A percentile compares a stretch with the other conserved stretches of the same genome.
Evolutionary conservation across 1,140 invertebrate genomes (phyloP).

Genomic region (Oppia nitens): DNA sequence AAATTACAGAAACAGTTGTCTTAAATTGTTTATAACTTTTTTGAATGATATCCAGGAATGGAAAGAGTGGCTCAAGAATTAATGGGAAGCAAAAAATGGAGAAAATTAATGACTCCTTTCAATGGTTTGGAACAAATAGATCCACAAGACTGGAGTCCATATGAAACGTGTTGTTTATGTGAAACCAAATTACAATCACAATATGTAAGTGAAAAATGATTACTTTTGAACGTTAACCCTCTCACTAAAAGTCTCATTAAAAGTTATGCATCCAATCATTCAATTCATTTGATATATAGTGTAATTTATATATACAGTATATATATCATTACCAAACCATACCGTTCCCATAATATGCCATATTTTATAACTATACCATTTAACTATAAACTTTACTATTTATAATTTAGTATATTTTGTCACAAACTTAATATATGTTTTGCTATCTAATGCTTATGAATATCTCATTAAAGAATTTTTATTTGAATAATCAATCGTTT

Average conservation of each 20-base stretch:
- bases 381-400: no score
- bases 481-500: not conserved
- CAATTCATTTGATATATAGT: no score
- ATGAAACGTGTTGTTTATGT: conserved; percentile 71
- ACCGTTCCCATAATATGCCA: no score
- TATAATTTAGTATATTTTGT: no score
- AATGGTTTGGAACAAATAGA: conserved; percentile 17
- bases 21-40: not conserved
- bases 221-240: not conserved
- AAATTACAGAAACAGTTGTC: not conserved
- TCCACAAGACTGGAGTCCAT: conserved; percentile 57
- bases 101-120: conserved; percentile 55
- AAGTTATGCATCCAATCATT: not conserved
- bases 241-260: no score
- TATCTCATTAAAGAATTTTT: conserved; percentile 1
- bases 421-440: no score
- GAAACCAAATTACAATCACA: conserved; percentile 39
- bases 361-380: no score
- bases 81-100: conserved; percentile 83
- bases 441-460: no score
- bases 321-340: no score
- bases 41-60: conserved; percentile 45
- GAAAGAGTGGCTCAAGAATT: conserved; percentile 88
- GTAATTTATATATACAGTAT: no score
- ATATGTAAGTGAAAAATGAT: conserved; percentile 20